Evolutionary conservation across 2,797 vertebrate species (phyloP).

Genomic region (Lacerta bilineata): DNA sequence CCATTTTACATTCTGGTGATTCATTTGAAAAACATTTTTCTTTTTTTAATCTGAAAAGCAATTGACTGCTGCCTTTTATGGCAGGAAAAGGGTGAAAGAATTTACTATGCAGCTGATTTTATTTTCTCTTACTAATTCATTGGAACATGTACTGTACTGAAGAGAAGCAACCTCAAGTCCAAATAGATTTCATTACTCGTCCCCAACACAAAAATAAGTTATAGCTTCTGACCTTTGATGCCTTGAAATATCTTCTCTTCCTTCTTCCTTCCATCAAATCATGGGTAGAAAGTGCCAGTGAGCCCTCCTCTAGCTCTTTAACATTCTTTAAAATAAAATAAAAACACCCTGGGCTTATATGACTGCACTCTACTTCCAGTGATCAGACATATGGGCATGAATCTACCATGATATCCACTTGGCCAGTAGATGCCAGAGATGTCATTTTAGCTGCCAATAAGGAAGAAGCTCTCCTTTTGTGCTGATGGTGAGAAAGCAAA

Average conservation of each 20-base stretch:
- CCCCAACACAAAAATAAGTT: neutral
- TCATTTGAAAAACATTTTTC: neutral
- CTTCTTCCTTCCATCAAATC: neutral
- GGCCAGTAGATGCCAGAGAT: neutral
- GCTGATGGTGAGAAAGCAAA: neutral
- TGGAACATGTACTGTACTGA: neutral
- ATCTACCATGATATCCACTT: neutral
- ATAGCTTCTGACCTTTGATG: neutral
- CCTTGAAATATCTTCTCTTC: neutral
- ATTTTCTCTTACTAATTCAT: neutral
- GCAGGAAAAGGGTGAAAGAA: neutral
- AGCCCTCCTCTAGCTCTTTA: neutral
- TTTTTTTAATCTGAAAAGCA: neutral
- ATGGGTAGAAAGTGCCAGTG: neutral
- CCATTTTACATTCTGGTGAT: neutral
- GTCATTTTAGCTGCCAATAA: neutral
- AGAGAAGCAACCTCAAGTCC: neutral
- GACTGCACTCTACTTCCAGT: neutral
- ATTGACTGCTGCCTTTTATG: neutral
- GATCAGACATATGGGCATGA: neutral
- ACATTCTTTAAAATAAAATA: too few species aligned
- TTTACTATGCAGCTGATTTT: fast-evolving
- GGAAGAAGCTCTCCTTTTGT: neutral
- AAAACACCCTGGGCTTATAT: neutral
- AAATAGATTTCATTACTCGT: neutral